phyloP scores from a whole-genome alignment of 1,140 invertebrate species.

The Drosophila parabipectinata region DNA sequence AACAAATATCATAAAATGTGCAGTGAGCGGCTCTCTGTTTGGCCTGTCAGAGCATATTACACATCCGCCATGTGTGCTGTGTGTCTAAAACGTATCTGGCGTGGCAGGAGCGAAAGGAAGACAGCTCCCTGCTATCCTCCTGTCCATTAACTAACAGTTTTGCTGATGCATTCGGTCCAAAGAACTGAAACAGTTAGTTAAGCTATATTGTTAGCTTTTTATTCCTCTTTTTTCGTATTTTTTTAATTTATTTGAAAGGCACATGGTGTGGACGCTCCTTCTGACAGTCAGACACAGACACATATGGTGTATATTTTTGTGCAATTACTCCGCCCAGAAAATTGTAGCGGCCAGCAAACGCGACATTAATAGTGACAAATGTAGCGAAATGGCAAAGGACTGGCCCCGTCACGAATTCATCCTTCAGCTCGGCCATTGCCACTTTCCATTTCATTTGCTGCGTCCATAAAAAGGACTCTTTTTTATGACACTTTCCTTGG shows the following conservation, averaged over 20 bases:
- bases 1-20: slow-evolving; percentile 50
- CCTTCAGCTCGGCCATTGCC: slow-evolving; percentile 15
- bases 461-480: slow-evolving; percentile 9
- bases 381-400: slow-evolving; percentile 40
- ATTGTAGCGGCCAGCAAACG: slow-evolving; percentile 35
- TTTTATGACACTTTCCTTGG: slow-evolving; percentile 27
- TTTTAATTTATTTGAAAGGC: slow-evolving; percentile 48
- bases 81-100: slow-evolving; percentile 15
- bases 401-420: slow-evolving; percentile 30
- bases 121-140: slow-evolving; percentile 20
- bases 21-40: slow-evolving; percentile 37
- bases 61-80: slow-evolving; percentile 45
- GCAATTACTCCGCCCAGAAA: slow-evolving; percentile 47
- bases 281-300: not conserved
- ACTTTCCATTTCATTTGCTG: slow-evolving; percentile 44
- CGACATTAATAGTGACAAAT: slow-evolving; percentile 51
- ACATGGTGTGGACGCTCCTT: slow-evolving; percentile 12
- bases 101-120: slow-evolving; percentile 1
- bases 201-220: not conserved
- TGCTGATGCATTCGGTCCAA: slow-evolving; percentile 28
- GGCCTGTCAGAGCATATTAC: slow-evolving; percentile 50
- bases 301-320: slow-evolving; percentile 13
- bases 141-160: slow-evolving; percentile 49
- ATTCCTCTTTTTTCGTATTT: not conserved
- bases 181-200: slow-evolving; percentile 20